Base-by-base conservation (phyloP, 1,140 invertebrate species). In the Cotesia chilonis region DNA sequence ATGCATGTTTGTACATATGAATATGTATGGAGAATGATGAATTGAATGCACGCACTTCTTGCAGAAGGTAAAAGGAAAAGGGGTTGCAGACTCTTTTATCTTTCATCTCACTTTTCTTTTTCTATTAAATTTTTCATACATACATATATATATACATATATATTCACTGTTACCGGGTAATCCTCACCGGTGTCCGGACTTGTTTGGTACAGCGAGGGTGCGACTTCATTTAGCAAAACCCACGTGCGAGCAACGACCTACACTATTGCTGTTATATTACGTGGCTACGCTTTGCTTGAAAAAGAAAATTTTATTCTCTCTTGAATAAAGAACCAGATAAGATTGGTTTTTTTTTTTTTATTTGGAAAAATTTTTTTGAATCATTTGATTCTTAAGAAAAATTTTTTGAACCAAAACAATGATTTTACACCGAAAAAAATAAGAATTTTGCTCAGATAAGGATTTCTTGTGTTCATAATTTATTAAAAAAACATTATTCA, bases 1-100 rank as follows among this genome's bases (percentile, higher is more conserved):
- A 28, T 28, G 28, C 28, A 28, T 28, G 28, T 28, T 47, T 61
- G 51, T 64, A 51, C 28, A 6, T 59, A 37, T 28, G 47, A 63
- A 47, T 47, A 66, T 51, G 28, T 28, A 28, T 28, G 28, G 28
- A 2, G 28, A 28, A 59, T 28, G 2, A 7, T 36, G 14, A 37
- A 9, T 12, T 70, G 57, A 63, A 63, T 66, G 71, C 59, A 72
- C 61, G 71, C 71, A 72, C 71, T 72, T 63, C 28, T 63, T 63
- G 17, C 28, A 54, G n/a, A 68, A 73, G 68, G 63, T 73, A 55
- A 72, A 61, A 71, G 72, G 67, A 69, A 66, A 74, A 54, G 67
- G 67, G n/a, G 68, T 7, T 69, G 54, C 14, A 10, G 28, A 6
- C 6, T 37, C 36, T 14, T 41, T 59, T 9, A 7, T 41, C 41